Evolutionary conservation across 2,797 vertebrate species (phyloP).

Genomic region (Eidolon dupreanum): DNA sequence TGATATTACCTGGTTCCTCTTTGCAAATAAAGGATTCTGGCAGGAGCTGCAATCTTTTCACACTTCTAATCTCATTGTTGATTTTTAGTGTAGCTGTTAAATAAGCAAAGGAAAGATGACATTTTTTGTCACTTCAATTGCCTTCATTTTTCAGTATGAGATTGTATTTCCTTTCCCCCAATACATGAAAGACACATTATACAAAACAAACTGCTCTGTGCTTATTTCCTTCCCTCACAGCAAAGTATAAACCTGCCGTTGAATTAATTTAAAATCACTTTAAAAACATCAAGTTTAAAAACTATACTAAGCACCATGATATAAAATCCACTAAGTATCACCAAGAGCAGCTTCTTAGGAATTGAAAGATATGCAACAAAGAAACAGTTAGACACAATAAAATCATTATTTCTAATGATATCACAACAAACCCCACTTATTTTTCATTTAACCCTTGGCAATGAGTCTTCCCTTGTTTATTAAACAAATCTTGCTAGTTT

Average conservation of each 20-base stretch:
- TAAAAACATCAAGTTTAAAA: constrained; percentile 36
- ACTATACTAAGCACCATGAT: neutral
- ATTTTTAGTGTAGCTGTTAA: constrained; percentile 92
- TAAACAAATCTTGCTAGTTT: constrained; percentile 29
- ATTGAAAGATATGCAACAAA: neutral
- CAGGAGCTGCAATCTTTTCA: constrained; percentile 90
- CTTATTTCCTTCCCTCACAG: neutral
- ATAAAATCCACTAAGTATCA: neutral
- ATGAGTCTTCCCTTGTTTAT: constrained; percentile 42
- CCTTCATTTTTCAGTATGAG: neutral
- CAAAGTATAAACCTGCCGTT: neutral
- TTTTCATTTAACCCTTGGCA: constrained; percentile 51
- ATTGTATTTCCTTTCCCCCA: neutral
- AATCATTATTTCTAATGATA: constrained; percentile 36
- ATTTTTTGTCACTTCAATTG: neutral
- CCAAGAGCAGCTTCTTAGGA: constrained; percentile 42
- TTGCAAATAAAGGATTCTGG: constrained; percentile 88
- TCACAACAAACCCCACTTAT: constrained; percentile 37
- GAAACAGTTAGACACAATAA: constrained; percentile 6
- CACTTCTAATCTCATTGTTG: constrained; percentile 84
- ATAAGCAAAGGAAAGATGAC: constrained; percentile 13
- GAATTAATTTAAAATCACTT: neutral
- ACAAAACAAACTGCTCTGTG: constrained; percentile 9
- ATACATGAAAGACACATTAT: neutral
- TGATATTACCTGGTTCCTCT: constrained; percentile 88